A percentile compares a stretch with the other conserved stretches of the same genome.
Evolutionary conservation across 2,888 invertebrate genomes (phyloP).

Genomic region (Noctua fimbriata): DNA sequence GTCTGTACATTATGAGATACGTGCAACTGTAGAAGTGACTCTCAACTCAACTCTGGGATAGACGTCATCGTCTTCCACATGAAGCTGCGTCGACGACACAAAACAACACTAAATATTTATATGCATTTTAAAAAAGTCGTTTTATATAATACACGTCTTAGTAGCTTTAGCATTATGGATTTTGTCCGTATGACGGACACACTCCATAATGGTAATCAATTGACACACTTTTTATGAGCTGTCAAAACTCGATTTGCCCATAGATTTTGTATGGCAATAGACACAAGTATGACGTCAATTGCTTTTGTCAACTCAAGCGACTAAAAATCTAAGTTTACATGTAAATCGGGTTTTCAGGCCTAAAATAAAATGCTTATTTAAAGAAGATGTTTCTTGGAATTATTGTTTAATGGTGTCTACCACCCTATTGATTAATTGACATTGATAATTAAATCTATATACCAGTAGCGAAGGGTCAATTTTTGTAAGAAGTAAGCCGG

Average conservation of each 20-base stretch:
- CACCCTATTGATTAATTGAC: too few relatives aligned
- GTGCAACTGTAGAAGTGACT: background rate
- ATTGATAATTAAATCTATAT: too few relatives aligned
- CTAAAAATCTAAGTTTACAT: background rate
- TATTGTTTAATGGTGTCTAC: too few relatives aligned
- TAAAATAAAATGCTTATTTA: background rate
- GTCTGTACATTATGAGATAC: too few relatives aligned
- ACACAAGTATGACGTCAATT: background rate
- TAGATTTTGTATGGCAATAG: background rate
- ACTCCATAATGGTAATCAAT: background rate
- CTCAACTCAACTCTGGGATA: slow-evolving; percentile 41
- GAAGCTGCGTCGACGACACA: slow-evolving; percentile 54
- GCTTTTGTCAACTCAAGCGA: background rate
- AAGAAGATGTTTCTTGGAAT: background rate
- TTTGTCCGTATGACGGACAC: background rate
- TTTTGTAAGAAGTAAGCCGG: too few relatives aligned
- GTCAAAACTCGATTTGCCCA: background rate
- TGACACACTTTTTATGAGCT: background rate
- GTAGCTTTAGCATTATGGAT: background rate
- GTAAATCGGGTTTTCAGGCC: background rate
- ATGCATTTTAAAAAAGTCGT: background rate
- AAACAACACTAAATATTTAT: background rate
- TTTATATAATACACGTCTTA: too few relatives aligned
- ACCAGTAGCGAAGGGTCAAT: too few relatives aligned
- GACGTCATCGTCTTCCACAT: slow-evolving; percentile 56